A percentile compares a stretch with the other conserved stretches of the same genome.
Conservation (phyloP, 64 coral and sea anemone species). For the Stichodactyla mertensii region DNA sequence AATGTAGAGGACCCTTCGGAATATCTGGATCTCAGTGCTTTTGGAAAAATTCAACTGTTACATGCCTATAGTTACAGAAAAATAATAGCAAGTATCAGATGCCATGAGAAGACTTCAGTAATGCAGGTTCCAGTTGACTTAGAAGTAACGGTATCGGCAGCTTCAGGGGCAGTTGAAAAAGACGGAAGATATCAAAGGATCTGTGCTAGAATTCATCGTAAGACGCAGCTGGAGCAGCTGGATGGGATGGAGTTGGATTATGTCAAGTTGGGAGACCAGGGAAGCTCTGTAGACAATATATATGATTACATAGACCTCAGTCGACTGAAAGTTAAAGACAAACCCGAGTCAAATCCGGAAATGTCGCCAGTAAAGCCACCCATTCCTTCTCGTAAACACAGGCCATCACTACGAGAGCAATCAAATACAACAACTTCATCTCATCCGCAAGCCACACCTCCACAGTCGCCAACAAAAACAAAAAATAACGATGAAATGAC, state of each 20-base stretch:
- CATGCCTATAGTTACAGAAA: neutral
- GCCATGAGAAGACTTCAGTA: neutral
- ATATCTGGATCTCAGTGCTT: neutral
- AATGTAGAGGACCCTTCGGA: neutral
- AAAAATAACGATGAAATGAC: neutral
- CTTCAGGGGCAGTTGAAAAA: neutral
- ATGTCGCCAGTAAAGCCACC: neutral
- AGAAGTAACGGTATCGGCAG: neutral
- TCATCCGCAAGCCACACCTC: neutral
- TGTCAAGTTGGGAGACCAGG: slow-evolving; percentile 9
- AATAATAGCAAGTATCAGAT: slow-evolving; percentile 6
- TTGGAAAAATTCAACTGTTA: neutral
- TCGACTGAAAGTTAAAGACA: neutral
- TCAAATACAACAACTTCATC: neutral
- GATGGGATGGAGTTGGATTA: neutral
- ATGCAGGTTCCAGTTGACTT: slow-evolving; percentile 5
- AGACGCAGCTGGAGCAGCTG: slow-evolving; percentile 4
- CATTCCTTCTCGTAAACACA: neutral
- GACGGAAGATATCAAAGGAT: neutral
- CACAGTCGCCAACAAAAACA: neutral
- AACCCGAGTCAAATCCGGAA: neutral
- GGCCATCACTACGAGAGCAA: neutral
- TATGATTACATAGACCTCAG: slow-evolving; percentile 21
- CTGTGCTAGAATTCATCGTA: neutral
- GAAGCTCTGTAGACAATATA: neutral